Conservation (phyloP, 2,888 invertebrate genomes). For the Gymnosoma rotundatum region DNA sequence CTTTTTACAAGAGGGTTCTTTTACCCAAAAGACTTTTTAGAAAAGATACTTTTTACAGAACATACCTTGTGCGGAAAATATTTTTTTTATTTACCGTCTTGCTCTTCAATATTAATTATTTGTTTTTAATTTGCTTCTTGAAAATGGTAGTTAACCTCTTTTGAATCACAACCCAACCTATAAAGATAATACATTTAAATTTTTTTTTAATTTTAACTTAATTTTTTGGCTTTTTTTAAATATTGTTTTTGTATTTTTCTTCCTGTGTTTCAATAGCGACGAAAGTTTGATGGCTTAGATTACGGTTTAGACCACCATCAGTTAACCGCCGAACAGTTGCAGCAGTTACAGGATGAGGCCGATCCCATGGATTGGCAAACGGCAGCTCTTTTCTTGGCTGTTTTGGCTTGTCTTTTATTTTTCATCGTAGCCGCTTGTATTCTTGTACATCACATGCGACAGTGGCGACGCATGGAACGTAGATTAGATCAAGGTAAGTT, state of each 20-base stretch:
- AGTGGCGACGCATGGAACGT: slow-evolving; percentile 90
- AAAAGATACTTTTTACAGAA: too few species aligned
- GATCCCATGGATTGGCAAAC: slow-evolving; percentile 88
- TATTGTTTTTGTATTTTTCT: neutral
- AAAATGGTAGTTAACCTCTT: too few species aligned
- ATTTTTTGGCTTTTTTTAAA: slow-evolving; percentile 46
- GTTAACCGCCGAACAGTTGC: slow-evolving; percentile 78
- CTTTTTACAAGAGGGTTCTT: too few species aligned
- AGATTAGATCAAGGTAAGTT: slow-evolving; percentile 89
- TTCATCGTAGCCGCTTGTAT: slow-evolving; percentile 90
- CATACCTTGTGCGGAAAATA: too few species aligned
- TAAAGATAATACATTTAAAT: neutral
- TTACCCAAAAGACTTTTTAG: too few species aligned
- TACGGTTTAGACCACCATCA: slow-evolving; percentile 76
- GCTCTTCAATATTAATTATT: too few species aligned
- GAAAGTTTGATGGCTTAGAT: slow-evolving; percentile 77
- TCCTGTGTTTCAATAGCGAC: slow-evolving; percentile 75
- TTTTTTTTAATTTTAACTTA: too few species aligned
- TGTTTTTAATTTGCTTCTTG: too few species aligned
- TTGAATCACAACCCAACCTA: neutral
- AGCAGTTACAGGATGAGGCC: slow-evolving; percentile 80
- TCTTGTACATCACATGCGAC: slow-evolving; percentile 89
- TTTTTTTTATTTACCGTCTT: too few species aligned
- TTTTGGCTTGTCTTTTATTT: slow-evolving; percentile 90
- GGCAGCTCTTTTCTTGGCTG: slow-evolving; percentile 87